Base-by-base conservation (phyloP, 2,888 invertebrate genomes). In the Oligia latruncula region DNA sequence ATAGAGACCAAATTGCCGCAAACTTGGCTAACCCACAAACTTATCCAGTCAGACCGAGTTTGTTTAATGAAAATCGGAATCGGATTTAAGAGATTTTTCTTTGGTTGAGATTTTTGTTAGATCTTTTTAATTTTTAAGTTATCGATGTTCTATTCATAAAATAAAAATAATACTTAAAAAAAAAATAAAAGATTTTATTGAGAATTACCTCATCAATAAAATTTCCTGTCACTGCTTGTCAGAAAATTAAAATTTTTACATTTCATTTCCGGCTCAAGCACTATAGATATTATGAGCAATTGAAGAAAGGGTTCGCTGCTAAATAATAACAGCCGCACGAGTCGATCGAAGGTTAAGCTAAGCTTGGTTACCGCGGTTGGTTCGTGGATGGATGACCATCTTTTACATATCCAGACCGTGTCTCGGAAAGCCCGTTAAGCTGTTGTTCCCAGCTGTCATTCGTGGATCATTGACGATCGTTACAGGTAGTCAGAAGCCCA, bases 1-100 rank as follows among this genome's bases (percentile, higher is more conserved):
- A 89, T 79, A 84, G 81, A 23, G 96, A 84, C 92, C 97, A 89
- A 65, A 15, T 87, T 68, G 88, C 85, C 0, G 71, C 75, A 23
- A 72, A 81, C 29, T 43, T 89, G 58, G 80, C 87, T 15, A 88
- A 89, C 46, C 89, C 89, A 11, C 82, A 77, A 43, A 83, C 78
- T 0, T 89, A 88, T 52, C 88, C 89, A 0, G 40, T 78, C 4
- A 82, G 89, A n/a, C 87, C 89, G 4, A 87, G 87, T 76, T 66
- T 43, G 13, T 87, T 87, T 29, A 87, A 87, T 85, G 82, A 87
- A 49, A 84, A 87, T 74, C 46, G 3, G 20, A 85, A 74, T 70
- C 40, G 64, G 15, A 55, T 80, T 58, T 85, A 73, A 72, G 4
- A 40, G 4, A 9, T 40, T 23, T 58, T 60, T 29, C 2, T 46